Base-by-base conservation (phyloP, 1,140 invertebrate species). In the Ceratitis capitata region DNA sequence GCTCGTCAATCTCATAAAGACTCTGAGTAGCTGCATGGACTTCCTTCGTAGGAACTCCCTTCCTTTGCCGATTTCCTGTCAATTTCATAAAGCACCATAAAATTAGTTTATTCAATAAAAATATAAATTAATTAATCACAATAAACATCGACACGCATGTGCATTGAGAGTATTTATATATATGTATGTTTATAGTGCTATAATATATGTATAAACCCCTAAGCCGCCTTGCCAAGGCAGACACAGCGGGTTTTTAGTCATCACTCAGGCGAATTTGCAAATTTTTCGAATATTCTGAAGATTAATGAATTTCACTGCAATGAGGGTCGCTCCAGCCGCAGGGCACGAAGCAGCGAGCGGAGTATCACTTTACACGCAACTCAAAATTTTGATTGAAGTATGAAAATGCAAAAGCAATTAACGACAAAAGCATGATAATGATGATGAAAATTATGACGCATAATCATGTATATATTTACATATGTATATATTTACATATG, bases 351-450 rank as follows among this genome's bases (percentile, higher is more conserved):
- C 39, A 32, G 58, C 23, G 58, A 74, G 9, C 39, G 23, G 58
- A 19, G 58, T 64, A 42, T 45, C 35, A n/a, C 14, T 78, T 78
- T 45, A 14, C 69, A 78, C 69, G 69, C 69, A 45, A 78, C n/a
- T 78, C 69, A 45, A 23, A 78, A 45, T 26, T 45, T 42, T 42
- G 69, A 78, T 78, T 45, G 35, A 78, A 78, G 69, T 7, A 14
- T 42, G 39, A 78, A 78, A 78, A 45, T 12, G 69, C 39, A 78
- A 78, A 78, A 45, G 69, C 69, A 78, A 78, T 78, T 78, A 78
- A 78, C 69, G 69, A 78, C 42, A 78, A 78, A 78, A 45, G 19
- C n/a, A 45, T 78, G 5, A 45, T 12, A 7, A 35, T 78, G 69
- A 45, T 42, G 69, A 45, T 78, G 39, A 32, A 6, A 29, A 39